Base-by-base conservation (phyloP, 2,888 invertebrate species). In the Diploptera punctata region DNA sequence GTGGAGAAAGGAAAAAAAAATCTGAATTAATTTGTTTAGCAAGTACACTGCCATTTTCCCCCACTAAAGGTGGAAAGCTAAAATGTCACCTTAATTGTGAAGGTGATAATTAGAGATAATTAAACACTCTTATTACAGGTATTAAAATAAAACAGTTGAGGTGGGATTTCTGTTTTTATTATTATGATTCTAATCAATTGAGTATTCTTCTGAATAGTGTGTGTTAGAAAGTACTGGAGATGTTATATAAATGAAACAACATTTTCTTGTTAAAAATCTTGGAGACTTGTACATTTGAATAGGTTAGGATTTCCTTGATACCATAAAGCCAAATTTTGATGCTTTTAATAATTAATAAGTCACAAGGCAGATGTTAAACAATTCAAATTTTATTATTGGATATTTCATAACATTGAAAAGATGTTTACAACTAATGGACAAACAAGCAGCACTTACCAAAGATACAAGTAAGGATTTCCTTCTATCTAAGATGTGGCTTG, bases 1-100 rank as follows among this genome's bases (percentile, higher is more conserved):
- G 52, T 72, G 72, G 52, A 68, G 47, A 49, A 61, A 72, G 68
- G 65, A 71, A 71, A 57, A 62, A 70, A 73, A 57, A 24, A 71
- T 68, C 67, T 71, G 38, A 54, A 71, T 74, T 74, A 68, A 65
- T 74, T 74, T 74, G 67, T 69, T 72, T 71, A 74, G 72, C 72
- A 74, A 74, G 62, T 74, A 73, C 74, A 74, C 74, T 74, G 74
- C 74, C 74, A 74, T 74, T 70, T 73, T 68, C 74, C 71, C 74
- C 68, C 73, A 68, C 29, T 24, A 69, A 71, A 69, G 68, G 57
- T 54, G 70, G 65, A 57, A 69, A 68, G 65, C 47, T 67, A 62
- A 68, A n/a, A 68, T 49, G 24, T 65, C 65, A 26, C 65, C 65
- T 47, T 61, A n/a, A 61, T 61, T 61, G 24, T 47, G 19, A 57